Evolutionary conservation across 2,113 vertebrate species (phyloP).

Genomic region (Microcebus tavaratra): DNA sequence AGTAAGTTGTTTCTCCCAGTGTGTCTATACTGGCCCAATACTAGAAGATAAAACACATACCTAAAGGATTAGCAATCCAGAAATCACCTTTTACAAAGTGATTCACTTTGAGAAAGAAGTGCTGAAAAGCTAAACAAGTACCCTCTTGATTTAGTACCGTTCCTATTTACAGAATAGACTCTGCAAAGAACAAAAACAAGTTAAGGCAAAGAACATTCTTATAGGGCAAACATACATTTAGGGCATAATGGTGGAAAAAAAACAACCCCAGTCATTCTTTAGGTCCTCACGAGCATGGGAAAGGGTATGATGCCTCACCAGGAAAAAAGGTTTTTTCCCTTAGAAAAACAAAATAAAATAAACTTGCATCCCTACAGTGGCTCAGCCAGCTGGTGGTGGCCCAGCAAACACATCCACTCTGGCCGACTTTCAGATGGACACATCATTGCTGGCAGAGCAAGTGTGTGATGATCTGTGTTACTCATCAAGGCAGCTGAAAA

Average conservation of each 20-base stretch:
- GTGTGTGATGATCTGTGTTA: neutral
- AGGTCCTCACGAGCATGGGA: neutral
- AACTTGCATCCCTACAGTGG: neutral
- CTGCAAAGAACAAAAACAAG: constrained; percentile 71
- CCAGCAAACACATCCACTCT: neutral
- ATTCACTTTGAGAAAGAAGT: constrained; percentile 77
- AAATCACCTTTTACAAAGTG: constrained; percentile 81
- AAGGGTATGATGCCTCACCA: neutral
- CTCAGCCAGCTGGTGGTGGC: neutral
- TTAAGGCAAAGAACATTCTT: constrained; percentile 73
- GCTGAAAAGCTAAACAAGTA: constrained; percentile 81
- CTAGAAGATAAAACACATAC: constrained; percentile 84
- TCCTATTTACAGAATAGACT: constrained; percentile 77
- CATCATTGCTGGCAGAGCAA: neutral
- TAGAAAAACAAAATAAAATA: constrained; percentile 34
- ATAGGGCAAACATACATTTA: constrained; percentile 65
- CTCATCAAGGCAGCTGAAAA: neutral
- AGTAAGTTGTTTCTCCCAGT: constrained; percentile 74
- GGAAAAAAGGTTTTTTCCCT: neutral
- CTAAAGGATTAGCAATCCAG: constrained; percentile 77
- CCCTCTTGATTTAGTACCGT: constrained; percentile 80
- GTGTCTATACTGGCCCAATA: constrained; percentile 73
- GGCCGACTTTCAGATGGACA: neutral
- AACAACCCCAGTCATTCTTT: neutral
- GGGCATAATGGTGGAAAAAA: constrained; percentile 12